Evolutionary conservation across 2,797 vertebrate genomes (phyloP).

Genomic region (Anas bahamensis): DNA sequence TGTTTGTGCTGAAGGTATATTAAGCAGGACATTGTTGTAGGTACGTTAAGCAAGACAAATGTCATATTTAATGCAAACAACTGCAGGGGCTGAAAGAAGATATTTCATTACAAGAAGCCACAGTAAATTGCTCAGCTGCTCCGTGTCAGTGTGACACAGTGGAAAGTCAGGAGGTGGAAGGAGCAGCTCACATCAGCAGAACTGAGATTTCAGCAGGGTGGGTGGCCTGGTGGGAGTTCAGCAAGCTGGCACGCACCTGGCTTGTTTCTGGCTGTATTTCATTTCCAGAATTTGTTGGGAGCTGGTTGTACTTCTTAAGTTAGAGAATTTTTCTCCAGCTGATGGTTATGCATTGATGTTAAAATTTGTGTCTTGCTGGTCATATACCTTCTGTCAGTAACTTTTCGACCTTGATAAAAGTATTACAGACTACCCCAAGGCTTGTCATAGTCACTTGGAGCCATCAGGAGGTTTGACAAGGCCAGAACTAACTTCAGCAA

Average conservation of each 20-base stretch:
- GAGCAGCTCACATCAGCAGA: neutral
- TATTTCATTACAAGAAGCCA: neutral
- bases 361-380: neutral
- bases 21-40: neutral
- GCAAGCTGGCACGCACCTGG: slow-evolving; percentile 17
- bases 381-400: neutral
- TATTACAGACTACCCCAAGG: neutral
- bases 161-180: slow-evolving; percentile 24
- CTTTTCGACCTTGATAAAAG: neutral
- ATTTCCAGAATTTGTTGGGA: neutral
- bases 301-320: neutral
- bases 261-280: neutral
- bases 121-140: neutral
- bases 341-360: neutral
- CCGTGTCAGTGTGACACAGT: neutral
- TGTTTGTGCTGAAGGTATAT: slow-evolving; percentile 15
- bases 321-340: neutral
- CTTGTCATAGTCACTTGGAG: neutral
- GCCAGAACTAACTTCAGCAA: neutral
- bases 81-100: slow-evolving; percentile 13
- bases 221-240: slow-evolving; percentile 25
- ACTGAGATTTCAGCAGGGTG: slow-evolving; percentile 10
- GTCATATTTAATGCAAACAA: neutral
- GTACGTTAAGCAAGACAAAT: slow-evolving; percentile 10
- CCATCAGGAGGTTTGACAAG: neutral